These are phyloP conservation scores for Gadus chalcogrammus DNA, from an alignment of 2,113 vertebrate genomes.

Conservation along the genomic window DNA sequence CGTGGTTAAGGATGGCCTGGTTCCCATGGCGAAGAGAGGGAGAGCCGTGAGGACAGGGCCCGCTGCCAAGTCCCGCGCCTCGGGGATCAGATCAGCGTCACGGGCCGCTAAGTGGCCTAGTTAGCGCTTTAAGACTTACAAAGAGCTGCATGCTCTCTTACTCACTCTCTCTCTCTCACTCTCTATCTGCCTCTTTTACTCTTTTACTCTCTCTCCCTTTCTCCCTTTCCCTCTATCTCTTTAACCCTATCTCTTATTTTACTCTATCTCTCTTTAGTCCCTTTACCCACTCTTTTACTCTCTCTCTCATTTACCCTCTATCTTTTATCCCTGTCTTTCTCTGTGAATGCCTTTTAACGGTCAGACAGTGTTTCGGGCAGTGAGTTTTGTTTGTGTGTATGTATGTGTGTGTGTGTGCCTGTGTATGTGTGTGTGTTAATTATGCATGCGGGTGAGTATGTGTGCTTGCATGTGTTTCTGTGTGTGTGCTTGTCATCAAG, in stretches of 20 bases:
- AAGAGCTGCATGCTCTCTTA: slow-evolving; percentile 61
- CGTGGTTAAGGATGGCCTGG: slow-evolving; percentile 73
- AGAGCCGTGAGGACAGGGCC: slow-evolving; percentile 63
- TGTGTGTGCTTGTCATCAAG: neutral
- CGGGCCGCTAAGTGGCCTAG: slow-evolving; percentile 73
- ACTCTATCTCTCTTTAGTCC: no score
- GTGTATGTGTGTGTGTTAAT: no score
- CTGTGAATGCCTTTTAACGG: slow-evolving; percentile 67
- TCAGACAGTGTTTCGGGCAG: slow-evolving; percentile 25
- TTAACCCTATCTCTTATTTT: no score
- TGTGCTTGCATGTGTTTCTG: slow-evolving; percentile 31
- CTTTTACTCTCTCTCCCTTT: neutral
- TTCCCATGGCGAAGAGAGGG: slow-evolving; percentile 71
- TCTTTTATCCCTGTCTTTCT: slow-evolving; percentile 33
- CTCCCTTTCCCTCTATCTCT: no score
- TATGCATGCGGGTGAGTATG: neutral
- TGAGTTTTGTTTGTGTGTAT: slow-evolving; percentile 25
- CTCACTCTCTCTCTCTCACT: neutral
- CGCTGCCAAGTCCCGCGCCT: slow-evolving; percentile 68
- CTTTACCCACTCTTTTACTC: no score
- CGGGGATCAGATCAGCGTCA: slow-evolving; percentile 72
- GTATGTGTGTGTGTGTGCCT: neutral
- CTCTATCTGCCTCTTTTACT: neutral
- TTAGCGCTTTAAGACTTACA: slow-evolving; percentile 72
- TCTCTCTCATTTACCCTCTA: neutral